Base-by-base conservation (phyloP, 2,888 invertebrate species). In the Vannuccia rotundouncinata region DNA sequence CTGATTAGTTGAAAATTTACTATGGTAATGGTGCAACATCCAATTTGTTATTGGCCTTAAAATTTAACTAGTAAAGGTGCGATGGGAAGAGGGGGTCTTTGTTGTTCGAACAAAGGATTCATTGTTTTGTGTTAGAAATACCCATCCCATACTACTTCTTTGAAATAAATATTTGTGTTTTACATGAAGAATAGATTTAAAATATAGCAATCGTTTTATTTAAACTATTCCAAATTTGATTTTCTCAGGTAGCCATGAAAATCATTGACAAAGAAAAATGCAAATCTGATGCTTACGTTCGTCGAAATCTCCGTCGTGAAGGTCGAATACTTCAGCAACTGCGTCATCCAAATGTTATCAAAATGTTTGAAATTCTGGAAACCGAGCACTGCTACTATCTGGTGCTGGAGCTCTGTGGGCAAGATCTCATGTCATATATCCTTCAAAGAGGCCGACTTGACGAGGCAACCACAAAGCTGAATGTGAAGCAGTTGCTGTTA, bases 341-440 rank as follows among this genome's bases (percentile, higher is more conserved):
- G n/a, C 83, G 85, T n/a, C 87, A 87, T 78, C 83, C 83, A 0
- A 84, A 87, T 81, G 84, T 87, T 31, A 84, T 87, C 60, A 85
- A 86, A 73, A 82, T 87, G 27, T 82, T 85, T 31, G 87, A 87
- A 80, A 84, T 87, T 2, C 85, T 87, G 86, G 87, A 87, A 82
- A 87, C 87, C 1, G 87, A 87, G 82, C 86, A 87, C 82, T 2
- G 28, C 31, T 87, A 87, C 82, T 87, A 87, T 82, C 84, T 87
- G 45, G 87, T 87, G 25, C 85, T 85, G 0, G 87, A 87, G 82
- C 82, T 86, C 31, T 87, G 87, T 82, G 82, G 83, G 25, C 86
- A 86, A 0, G 87, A 87, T 0, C 59, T 79, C 31, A 77, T 79
- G 79, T 1, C 77, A 0, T 84, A 85, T 82, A 87, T 87, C 81